Evolutionary conservation across 2,113 vertebrate species (phyloP), one percentile per base, ranked within the genome.

Genomic region (Myotis yumanensis): DNA sequence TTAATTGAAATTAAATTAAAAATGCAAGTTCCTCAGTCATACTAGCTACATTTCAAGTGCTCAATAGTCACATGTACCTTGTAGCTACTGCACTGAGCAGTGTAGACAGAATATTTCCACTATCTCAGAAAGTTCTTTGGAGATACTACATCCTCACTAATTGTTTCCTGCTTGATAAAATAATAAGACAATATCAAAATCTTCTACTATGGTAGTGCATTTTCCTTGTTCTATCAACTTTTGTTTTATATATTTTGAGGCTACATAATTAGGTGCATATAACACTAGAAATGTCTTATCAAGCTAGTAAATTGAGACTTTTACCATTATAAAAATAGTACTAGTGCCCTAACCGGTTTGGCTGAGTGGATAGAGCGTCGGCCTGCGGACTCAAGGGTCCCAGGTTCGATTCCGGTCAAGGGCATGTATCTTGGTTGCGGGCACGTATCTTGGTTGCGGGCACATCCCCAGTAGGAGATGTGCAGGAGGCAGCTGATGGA

Each of bases 151-250:
- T n/a, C 54, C 69, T 79, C n/a, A 66, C 30, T 69, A 57, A 73
- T 23, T 75, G 16, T 79, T 73, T 54, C 66, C 52, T 66, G 35
- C 35, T 89, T 72, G 28, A 79, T 52, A 82, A 85, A 97, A 91
- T 51, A 68, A 11, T 66, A 84, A 73, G 30, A 30, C 25, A 68
- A 5, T 48, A 10, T 68, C 57, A 76, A 51, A 91, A 59, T 94
- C 43, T 90, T 76, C 46, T 83, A 48, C 68, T 40, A 14, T 69
- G 30, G 71, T 7, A 25, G 43, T 93, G 20, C 82, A 82, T 81
- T 89, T 85, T 85, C 28, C n/a, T 93, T 62, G 14, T 54, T 90
- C 64, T 40, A 12, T 71, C 43, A 71, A 48, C 43, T 85, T 89
- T 88, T 81, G 35, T 20, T 92, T 80, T 66, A 48, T 43, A 14